Conservation (phyloP, 2,113 vertebrate species). For the Anseranas semipalmata region DNA sequence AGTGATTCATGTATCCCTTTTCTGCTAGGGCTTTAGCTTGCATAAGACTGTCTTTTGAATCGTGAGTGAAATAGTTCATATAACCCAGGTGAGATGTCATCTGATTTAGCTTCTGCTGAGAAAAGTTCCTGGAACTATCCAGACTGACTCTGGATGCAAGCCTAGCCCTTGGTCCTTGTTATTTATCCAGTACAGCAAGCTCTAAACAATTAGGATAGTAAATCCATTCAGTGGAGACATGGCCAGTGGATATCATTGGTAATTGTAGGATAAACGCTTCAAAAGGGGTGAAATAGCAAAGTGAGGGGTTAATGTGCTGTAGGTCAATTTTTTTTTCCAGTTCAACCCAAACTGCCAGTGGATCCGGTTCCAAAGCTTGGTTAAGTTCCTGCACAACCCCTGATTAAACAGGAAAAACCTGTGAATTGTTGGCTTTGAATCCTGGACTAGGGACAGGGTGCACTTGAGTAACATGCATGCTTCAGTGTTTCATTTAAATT, state of each 20-base stretch:
- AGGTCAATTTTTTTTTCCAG: background rate
- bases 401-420: conserved; percentile 67
- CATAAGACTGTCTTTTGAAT: background rate
- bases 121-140: background rate
- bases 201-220: background rate
- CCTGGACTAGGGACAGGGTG: background rate
- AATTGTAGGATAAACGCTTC: background rate
- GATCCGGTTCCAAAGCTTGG: conserved; percentile 49
- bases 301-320: background rate
- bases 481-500: background rate
- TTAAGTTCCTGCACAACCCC: conserved; percentile 30
- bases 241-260: background rate
- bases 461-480: background rate
- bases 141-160: background rate
- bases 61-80: background rate
- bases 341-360: background rate
- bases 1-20: background rate
- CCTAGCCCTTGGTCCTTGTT: background rate
- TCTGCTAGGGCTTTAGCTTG: background rate
- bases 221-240: background rate
- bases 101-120: background rate
- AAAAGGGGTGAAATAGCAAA: background rate
- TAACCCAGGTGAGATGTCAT: background rate
- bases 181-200: background rate
- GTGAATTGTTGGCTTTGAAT: conserved; percentile 16